A percentile compares a stretch with the other conserved stretches of the same genome.
phyloP scores from a whole-genome alignment of 2,888 invertebrate species.

The Lepidocyrtinus sp. region DNA sequence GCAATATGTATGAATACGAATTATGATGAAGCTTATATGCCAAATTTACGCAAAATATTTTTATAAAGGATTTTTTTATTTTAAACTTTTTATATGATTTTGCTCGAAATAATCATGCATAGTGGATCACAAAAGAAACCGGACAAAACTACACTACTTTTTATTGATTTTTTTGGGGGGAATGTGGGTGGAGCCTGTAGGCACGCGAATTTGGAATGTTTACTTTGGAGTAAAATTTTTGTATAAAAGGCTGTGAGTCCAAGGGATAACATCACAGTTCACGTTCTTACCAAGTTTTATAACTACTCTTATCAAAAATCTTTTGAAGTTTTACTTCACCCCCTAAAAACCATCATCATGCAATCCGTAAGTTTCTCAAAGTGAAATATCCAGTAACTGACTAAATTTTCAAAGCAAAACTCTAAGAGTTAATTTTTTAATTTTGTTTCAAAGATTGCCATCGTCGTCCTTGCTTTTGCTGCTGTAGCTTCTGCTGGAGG shows the following conservation, averaged over 20 bases:
- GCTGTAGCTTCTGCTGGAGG: slow-evolving; percentile 40
- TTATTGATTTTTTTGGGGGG: background rate
- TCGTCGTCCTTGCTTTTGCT: slow-evolving; percentile 28
- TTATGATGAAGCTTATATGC: too few relatives aligned
- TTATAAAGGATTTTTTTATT: too few relatives aligned
- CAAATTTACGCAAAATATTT: too few relatives aligned
- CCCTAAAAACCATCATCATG: slow-evolving; percentile 49
- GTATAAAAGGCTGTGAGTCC: slow-evolving; percentile 39
- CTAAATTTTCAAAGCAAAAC: too few relatives aligned
- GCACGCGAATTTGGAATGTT: background rate
- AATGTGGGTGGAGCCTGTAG: background rate
- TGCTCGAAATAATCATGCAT: too few relatives aligned
- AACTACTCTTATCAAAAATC: slow-evolving; percentile 34
- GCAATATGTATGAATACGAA: too few relatives aligned
- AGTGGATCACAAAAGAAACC: background rate
- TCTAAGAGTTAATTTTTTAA: too few relatives aligned
- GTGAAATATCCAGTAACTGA: background rate
- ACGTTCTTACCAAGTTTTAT: slow-evolving; percentile 18
- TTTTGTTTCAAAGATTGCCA: too few relatives aligned
- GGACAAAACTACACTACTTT: background rate
- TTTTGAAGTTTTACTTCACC: slow-evolving; percentile 53
- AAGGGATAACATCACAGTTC: slow-evolving; percentile 42
- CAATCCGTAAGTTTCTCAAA: slow-evolving; percentile 24
- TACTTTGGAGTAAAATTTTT: background rate
- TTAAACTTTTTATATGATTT: too few relatives aligned